phyloP scores from a whole-genome alignment of 35 echinoderm and acorn worm genomes.

The Patiria miniata region DNA sequence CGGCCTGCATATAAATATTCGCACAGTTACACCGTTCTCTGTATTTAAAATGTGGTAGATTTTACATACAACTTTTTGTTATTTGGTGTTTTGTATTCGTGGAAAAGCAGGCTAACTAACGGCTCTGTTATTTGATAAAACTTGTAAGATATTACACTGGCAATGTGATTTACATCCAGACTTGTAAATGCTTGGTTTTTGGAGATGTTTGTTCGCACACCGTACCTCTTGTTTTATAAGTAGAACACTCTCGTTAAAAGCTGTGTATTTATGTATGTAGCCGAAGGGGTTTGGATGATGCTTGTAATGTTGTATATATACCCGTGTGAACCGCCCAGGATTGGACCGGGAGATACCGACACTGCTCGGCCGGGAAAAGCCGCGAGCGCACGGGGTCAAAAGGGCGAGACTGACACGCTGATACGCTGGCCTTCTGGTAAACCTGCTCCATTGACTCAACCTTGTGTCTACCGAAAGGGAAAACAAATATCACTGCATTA shows the following conservation, averaged over 20 bases:
- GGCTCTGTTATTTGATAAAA: too few species aligned
- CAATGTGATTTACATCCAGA: too few species aligned
- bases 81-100: too few species aligned
- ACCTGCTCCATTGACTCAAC: neutral
- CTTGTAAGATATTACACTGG: too few species aligned
- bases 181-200: too few species aligned
- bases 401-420: constrained; percentile 12
- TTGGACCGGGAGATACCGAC: neutral
- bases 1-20: too few species aligned
- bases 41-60: too few species aligned
- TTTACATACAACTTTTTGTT: too few species aligned
- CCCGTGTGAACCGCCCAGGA: neutral
- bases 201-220: too few species aligned
- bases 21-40: too few species aligned
- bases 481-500: neutral
- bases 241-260: constrained; percentile 1
- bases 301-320: neutral
- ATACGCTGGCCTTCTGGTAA: constrained; percentile 23
- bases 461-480: neutral
- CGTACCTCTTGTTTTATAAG: neutral
- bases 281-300: neutral
- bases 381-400: constrained; percentile 17
- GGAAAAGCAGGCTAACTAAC: too few species aligned
- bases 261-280: neutral
- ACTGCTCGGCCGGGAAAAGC: neutral